Base-by-base conservation (phyloP, 2,888 invertebrate genomes). In the Adelphocoris suturalis region DNA sequence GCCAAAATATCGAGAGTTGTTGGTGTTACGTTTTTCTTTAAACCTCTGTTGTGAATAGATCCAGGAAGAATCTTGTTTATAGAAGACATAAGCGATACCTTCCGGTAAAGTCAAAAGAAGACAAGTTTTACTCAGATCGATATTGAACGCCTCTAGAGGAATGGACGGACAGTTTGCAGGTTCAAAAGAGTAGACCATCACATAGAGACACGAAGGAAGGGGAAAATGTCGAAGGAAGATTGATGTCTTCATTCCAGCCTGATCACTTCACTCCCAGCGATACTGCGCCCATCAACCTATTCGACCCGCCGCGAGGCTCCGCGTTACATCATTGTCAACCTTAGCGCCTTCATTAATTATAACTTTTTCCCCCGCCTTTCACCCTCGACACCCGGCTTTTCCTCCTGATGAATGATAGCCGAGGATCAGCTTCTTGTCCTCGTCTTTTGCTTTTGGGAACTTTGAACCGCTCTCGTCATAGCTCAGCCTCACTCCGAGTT, bases 281-380 rank as follows among this genome's bases (percentile, higher is more conserved):
- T 82, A 82, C 82, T 19, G 52, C 11, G 48, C 47, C 82, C 82
- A 46, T 82, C 82, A 52, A 52, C 82, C 82, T 82, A 52, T 52
- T 52, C 68, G 23, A 3, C 23, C 68, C 68, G 23, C 68, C 52
- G 27, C 48, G 47, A 47, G 27, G 19, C 82, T 12, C 48, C 52
- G 14, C 52, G 52, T 19, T 52, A 82, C 82, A 52, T 82, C 82
- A 82, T 82, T 82, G 82, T 82, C 82, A 82, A 82, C 82, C 82
- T 19, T 68, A 68, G 68, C 46, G 48, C 52, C 82, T 82, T 82
- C 82, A 82, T 82, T 82, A 82, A 82, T 82, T 82, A 82, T 52
- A 28, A 82, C 47, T 82, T 82, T 82, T 82, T 82, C 52, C 52
- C 19, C 28, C 28, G 37, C 37, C 46, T 76, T 76, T 46, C 76